Evolutionary conservation across 2,797 vertebrate species (phyloP), one percentile per base, ranked within the genome.

Genomic region (Mastacembelus armatus): DNA sequence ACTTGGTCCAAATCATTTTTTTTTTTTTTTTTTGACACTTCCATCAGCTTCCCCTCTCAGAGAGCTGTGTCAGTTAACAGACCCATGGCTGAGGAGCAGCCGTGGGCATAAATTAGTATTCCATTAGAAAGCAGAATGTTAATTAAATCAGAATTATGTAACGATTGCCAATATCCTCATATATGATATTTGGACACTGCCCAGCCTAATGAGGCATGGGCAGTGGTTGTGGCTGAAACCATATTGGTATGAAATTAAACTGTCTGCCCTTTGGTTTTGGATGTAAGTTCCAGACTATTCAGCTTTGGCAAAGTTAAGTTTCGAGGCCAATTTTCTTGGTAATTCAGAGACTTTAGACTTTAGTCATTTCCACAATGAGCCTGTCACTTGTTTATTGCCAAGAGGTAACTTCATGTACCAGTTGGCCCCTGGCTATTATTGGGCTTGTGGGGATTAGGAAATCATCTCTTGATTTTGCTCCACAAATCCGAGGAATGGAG

Each of bases 191-290:
- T 38, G 50, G 43, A 40, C 35, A 12, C 43, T 24, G 51, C 55
- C 55, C 30, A 12, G 43, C 16, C 42, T 74, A 71, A 71, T 60
- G 59, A 69, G 62, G 9, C 49, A 5, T 15, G 40, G 47, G 42
- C 47, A 36, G 47, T 49, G 43, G 43, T 57, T 55, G 38, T 54
- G 49, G 36, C 44, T 54, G 32, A 56, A 74, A 50, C 27, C 32
- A 40, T 35, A 45, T 44, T 67, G 57, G 60, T 70, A 65, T 72
- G 52, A 80, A 78, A 78, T 78, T 51, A 74, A 80, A 82, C 42
- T 43, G 44, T n/a, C n/a, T n/a, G n/a, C n/a, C n/a, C 22, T n/a
- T 59, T 63, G 48, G 61, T 66, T 80, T 65, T n/a, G 51, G 38
- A 58, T 59, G 55, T 54, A 1, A 66, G 74, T 61, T 73, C 19